phyloP scores from a whole-genome alignment of 2,797 vertebrate genomes.

The Poecilia wingei region DNA sequence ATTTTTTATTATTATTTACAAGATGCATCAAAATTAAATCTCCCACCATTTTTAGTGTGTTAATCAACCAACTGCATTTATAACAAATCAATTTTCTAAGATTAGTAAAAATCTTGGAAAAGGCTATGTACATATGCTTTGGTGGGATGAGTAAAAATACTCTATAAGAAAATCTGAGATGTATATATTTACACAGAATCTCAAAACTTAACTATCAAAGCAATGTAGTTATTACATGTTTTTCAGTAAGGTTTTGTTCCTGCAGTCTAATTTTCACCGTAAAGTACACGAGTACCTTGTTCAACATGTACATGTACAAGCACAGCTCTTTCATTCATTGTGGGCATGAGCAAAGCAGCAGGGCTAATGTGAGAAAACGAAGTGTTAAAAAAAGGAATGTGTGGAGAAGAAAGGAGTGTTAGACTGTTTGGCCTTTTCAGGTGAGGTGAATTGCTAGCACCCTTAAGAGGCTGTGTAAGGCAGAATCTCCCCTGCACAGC shows the following conservation, averaged over 20 bases:
- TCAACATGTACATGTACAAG: background rate
- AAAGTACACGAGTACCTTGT: constrained; percentile 2
- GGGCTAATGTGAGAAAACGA: constrained; percentile 23
- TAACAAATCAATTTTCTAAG: background rate
- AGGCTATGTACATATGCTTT: background rate
- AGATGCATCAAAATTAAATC: background rate
- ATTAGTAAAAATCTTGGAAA: background rate
- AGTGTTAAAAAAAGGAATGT: constrained; percentile 24
- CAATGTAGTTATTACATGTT: background rate
- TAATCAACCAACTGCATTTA: background rate
- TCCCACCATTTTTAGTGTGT: background rate
- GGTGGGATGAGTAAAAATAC: background rate
- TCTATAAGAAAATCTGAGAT: no score
- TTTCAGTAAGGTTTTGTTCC: background rate
- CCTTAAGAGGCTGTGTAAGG: constrained; percentile 44
- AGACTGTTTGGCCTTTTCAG: constrained; percentile 36
- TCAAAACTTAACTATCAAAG: background rate
- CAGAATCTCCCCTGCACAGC: constrained; percentile 40
- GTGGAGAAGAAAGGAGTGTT: constrained; percentile 36
- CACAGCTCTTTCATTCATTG: constrained; percentile 17
- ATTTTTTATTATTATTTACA: background rate
- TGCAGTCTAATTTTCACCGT: constrained; percentile 1
- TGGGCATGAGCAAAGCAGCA: constrained; percentile 5
- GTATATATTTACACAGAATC: background rate
- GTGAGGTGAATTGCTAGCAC: constrained; percentile 31